Evolutionary conservation across 1,140 invertebrate species (phyloP), one percentile per base, ranked within the genome.

Genomic region (Listronotus bonariensis): DNA sequence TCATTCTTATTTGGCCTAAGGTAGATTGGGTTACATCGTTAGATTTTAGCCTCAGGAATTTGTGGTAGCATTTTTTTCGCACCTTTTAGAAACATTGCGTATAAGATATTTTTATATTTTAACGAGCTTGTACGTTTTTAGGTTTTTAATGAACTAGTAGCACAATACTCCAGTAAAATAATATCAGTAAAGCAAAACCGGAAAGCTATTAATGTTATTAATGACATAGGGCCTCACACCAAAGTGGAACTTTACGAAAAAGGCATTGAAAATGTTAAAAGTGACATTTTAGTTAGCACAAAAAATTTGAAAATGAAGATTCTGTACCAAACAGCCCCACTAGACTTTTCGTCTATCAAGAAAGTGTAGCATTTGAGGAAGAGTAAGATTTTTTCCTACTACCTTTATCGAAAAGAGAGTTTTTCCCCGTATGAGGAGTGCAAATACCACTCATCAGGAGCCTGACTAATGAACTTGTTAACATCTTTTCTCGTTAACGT

Each of bases 281-380:
- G 82, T 59, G 81, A 83, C 20, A 74, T 79, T 56, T 66, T 87
- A 9, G 79, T 84, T 5, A 78, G 80, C 11, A 81, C 82, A 3
- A 82, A 62, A 76, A 71, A 38, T 86, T 84, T 64, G 80, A 82
- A 61, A 81, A 82, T n/a, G 80, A 83, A 65, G 84, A 85, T 54
- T 87, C 85, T 26, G 74, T 81, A 55, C 84, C 84, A 1, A 87
- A 85, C 62, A 87, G 86, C 66, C 86, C 86, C 10, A 82, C 82
- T 69, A 66, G n/a, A 32, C 40, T 54, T 9, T 31, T 66, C 5
- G 17, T 45, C 4, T 66, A 54, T 41, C 55, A 59, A 18, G 64
- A 66, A 45, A 66, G 49, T 34, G 51, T 46, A 10, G 64, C 57
- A 3, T 54, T 66, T 26, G 64, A 60, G 11, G 57, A 55, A 48